Percentiles rank a stretch among this genome's conserved stretches.
Conservation (phyloP, 2,113 vertebrate genomes). For the Lycaon pictus region DNA sequence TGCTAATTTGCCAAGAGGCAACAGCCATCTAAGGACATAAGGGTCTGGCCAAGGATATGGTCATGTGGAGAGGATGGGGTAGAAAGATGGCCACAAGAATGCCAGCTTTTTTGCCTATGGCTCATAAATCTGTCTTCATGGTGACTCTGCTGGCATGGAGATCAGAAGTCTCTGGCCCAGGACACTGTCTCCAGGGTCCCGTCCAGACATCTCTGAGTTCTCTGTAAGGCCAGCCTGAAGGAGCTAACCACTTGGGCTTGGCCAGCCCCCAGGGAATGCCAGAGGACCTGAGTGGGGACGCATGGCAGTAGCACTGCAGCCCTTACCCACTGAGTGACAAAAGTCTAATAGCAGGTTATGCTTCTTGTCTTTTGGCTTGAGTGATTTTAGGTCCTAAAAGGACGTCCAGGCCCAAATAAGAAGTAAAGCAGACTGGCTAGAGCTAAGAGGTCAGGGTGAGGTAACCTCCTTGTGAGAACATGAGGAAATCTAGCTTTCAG, state of each 20-base stretch:
- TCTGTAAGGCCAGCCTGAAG: constrained; percentile 63
- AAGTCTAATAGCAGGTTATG: constrained; percentile 82
- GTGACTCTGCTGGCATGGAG: constrained; percentile 78
- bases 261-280: constrained; percentile 63
- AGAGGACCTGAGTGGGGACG: neutral
- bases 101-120: constrained; percentile 72
- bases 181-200: constrained; percentile 68
- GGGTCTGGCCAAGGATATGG: constrained; percentile 78
- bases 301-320: constrained; percentile 2
- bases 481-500: neutral
- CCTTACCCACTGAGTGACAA: constrained; percentile 64
- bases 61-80: constrained; percentile 73
- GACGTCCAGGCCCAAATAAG: neutral
- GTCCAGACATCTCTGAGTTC: constrained; percentile 76
- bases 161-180: constrained; percentile 69
- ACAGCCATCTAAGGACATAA: constrained; percentile 84
- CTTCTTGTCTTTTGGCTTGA: constrained; percentile 59
- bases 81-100: constrained; percentile 81
- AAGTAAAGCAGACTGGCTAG: neutral
- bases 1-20: constrained; percentile 85
- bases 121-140: constrained; percentile 82
- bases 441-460: neutral
- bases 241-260: constrained; percentile 78
- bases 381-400: constrained; percentile 29
- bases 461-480: neutral